Evolutionary conservation across 2,797 vertebrate species (phyloP).

Genomic region (Enteromius thamalakanensis): DNA sequence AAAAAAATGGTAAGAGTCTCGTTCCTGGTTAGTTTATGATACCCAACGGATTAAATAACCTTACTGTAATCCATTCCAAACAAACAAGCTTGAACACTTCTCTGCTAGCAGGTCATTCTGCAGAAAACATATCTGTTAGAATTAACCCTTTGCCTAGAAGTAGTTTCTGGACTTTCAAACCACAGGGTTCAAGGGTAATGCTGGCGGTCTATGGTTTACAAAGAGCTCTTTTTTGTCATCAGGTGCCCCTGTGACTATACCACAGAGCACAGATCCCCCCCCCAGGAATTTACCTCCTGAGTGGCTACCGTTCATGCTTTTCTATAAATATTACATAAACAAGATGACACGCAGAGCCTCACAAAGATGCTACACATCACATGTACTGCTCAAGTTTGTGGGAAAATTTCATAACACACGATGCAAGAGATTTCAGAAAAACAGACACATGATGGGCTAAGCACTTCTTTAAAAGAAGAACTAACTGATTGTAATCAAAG

Average conservation of each 20-base stretch:
- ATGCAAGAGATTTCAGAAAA: conserved; percentile 47
- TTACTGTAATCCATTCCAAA: background rate
- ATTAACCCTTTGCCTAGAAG: background rate
- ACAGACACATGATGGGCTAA: background rate
- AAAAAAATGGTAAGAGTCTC: background rate
- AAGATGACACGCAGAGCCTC: conserved; percentile 52
- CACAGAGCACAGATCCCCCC: conserved; percentile 60
- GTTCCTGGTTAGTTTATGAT: background rate
- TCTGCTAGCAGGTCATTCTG: background rate
- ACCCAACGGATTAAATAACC: background rate
- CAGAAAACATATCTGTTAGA: background rate
- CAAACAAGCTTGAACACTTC: conserved; percentile 6
- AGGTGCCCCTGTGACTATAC: conserved; percentile 4
- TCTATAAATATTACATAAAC: conserved; percentile 71
- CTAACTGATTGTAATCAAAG: background rate
- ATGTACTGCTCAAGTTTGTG: conserved; percentile 59
- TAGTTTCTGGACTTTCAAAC: conserved; percentile 20
- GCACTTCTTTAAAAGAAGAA: background rate
- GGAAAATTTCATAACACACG: conserved; percentile 39
- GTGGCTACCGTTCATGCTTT: conserved; percentile 61
- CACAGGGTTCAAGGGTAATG: conserved; percentile 16
- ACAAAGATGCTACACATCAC: conserved; percentile 33
- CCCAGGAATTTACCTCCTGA: conserved; percentile 64
- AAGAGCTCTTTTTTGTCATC: conserved; percentile 57
- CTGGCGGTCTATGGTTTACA: conserved; percentile 55